phyloP scores from a whole-genome alignment of 30 jellyfish, hydroid and myxozoan genomes.

The Calvadosia cruxmelitensis region DNA sequence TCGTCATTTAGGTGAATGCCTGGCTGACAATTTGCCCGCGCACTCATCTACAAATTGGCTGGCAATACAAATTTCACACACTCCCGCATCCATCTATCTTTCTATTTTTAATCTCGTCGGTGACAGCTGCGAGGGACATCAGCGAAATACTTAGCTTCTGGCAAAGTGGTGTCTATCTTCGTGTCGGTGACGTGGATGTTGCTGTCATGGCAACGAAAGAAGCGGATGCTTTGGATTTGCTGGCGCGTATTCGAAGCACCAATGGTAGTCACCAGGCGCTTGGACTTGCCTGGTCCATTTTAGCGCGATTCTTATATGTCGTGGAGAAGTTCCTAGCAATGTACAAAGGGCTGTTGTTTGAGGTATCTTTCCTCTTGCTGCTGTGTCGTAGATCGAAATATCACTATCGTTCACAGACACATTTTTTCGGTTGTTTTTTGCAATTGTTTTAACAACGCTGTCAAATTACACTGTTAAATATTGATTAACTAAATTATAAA shows the following conservation, averaged over 20 bases:
- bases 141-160: conserved; percentile 87
- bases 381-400: no score
- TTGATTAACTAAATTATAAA: no score
- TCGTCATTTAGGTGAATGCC: conserved; percentile 65
- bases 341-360: conserved; percentile 77
- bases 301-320: conserved; percentile 57
- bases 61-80: conserved; percentile 73
- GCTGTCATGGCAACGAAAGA: conserved; percentile 21
- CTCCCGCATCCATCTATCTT: conserved; percentile 65
- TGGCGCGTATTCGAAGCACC: conserved; percentile 64
- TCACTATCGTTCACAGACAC: no score
- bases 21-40: conserved; percentile 98
- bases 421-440: no score
- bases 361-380: no score
- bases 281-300: conserved; percentile 78
- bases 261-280: conserved; percentile 86
- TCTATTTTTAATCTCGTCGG: conserved; percentile 64
- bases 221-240: conserved; percentile 29
- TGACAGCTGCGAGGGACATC: conserved; percentile 47
- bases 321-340: conserved; percentile 50
- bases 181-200: conserved; percentile 81
- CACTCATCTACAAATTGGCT: conserved; percentile 85
- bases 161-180: conserved; percentile 90
- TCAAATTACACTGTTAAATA: no score
- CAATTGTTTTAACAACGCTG: no score